Percentiles rank a stretch among this genome's conserved stretches.
phyloP scores from a whole-genome alignment of 2,113 vertebrate genomes.

The Platanista minor region DNA sequence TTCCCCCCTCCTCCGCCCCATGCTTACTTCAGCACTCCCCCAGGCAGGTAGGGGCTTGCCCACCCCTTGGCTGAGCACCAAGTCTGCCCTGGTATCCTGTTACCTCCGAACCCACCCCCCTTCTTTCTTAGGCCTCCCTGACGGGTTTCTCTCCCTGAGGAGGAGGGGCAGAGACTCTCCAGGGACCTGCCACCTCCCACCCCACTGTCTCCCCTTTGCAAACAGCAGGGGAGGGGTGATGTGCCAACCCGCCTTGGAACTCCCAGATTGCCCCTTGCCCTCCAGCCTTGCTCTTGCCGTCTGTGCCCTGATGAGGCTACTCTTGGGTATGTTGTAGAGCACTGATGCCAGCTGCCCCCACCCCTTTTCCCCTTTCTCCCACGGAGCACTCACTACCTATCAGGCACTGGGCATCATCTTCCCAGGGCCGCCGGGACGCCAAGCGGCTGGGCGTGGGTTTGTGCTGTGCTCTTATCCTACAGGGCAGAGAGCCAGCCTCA shows the following conservation, averaged over 20 bases:
- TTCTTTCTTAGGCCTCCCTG: neutral
- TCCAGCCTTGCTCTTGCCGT: neutral
- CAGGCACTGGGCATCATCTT: neutral
- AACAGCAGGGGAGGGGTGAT: neutral
- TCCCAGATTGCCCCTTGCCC: neutral
- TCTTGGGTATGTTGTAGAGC: too few species aligned
- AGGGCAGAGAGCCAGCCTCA: neutral
- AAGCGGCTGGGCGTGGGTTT: neutral
- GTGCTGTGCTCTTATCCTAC: neutral
- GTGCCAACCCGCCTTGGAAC: too few species aligned
- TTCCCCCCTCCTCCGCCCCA: neutral
- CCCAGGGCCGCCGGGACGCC: neutral
- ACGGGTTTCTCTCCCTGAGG: neutral
- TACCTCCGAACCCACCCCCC: neutral
- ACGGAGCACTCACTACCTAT: accelerated
- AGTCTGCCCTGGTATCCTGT: neutral
- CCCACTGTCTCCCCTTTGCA: neutral
- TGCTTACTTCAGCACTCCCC: neutral
- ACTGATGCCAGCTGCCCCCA: neutral
- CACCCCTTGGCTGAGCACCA: neutral
- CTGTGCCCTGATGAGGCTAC: neutral
- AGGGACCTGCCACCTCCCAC: too few species aligned
- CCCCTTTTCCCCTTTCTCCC: neutral
- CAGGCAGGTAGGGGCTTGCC: neutral
- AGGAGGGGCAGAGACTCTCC: neutral